Base-by-base conservation (phyloP, 1,140 invertebrate species). In the Drosophila bipectinata region DNA sequence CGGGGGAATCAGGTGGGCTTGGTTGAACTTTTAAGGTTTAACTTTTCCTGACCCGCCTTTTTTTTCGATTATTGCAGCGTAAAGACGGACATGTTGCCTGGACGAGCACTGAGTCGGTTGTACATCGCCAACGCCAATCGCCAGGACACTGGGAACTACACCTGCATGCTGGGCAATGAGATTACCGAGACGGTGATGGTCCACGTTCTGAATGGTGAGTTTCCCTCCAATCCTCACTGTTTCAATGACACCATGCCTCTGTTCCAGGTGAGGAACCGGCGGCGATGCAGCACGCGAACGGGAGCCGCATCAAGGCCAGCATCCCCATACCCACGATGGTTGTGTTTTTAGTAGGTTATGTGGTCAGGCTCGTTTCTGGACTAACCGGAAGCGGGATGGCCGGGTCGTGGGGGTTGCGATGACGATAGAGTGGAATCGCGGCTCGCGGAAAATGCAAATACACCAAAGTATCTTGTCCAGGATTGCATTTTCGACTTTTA, bases 131-230 rank as follows among this genome's bases (percentile, higher is more conserved):
- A 97, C 92, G 96, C 96, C 28, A 95, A 95, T 83, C 94, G 94
- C 73, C 94, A 95, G 74, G 96, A 97, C 90, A 96, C 96, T n/a
- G 96, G 96, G 21, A 97, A 97, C 91, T 97, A 97, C 90, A 96
- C 95, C 52, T 97, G 96, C 81, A 94, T 95, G 18, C 92, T 97
- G 56, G 95, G 95, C 41, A 96, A 96, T 69, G 94, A 96, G 57
- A 96, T 96, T 8, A 94, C 94, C 24, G 95, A 96, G 26, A 93
- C 93, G 21, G 95, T 97, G 57, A 94, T 95, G 63, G 96, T 97
- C 28, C 96, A 97, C 91, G 96, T 97, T 47, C 93, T 97, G 53
- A 97, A 96, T 93, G 96, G 96, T 97, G 92, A 93, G 93, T 69
- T 4, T 28, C 3, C 10, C 4, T 12, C 1, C 4, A 0, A 1